Conservation (phyloP, 2,113 vertebrate species). For the Tangachromis dhanisi region DNA sequence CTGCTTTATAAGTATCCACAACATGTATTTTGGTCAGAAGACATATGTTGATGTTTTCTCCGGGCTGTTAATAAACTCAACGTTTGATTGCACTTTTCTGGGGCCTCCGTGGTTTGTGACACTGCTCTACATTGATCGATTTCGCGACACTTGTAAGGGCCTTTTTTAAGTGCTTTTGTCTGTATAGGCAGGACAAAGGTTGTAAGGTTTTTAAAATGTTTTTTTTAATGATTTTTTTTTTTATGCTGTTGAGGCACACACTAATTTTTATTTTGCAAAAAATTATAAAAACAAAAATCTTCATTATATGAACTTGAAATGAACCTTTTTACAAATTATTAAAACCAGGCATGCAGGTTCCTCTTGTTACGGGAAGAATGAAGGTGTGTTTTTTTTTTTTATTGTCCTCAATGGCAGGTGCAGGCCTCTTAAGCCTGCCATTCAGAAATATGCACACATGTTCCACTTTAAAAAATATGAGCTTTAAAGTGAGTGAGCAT, state of each 20-base stretch:
- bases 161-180: neutral
- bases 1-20: too few species aligned
- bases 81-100: too few species aligned
- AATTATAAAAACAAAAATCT: neutral
- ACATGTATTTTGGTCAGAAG: too few species aligned
- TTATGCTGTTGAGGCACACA: neutral
- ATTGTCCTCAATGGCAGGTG: slow-evolving; percentile 30
- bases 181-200: neutral
- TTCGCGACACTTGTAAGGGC: too few species aligned
- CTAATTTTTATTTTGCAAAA: neutral
- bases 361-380: slow-evolving; percentile 24
- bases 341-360: slow-evolving; percentile 19
- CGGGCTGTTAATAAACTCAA: too few species aligned
- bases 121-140: too few species aligned
- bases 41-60: too few species aligned
- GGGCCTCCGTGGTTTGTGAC: too few species aligned
- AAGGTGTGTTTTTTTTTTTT: neutral
- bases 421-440: neutral
- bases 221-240: neutral
- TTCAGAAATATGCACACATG: neutral
- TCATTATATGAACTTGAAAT: slow-evolving; percentile 11
- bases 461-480: slow-evolving; percentile 63
- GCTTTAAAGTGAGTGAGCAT: slow-evolving; percentile 73
- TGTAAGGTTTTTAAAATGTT: neutral
- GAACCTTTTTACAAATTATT: slow-evolving; percentile 14